Conservation (phyloP, 2,113 vertebrate genomes). For the Vimba vimba region DNA sequence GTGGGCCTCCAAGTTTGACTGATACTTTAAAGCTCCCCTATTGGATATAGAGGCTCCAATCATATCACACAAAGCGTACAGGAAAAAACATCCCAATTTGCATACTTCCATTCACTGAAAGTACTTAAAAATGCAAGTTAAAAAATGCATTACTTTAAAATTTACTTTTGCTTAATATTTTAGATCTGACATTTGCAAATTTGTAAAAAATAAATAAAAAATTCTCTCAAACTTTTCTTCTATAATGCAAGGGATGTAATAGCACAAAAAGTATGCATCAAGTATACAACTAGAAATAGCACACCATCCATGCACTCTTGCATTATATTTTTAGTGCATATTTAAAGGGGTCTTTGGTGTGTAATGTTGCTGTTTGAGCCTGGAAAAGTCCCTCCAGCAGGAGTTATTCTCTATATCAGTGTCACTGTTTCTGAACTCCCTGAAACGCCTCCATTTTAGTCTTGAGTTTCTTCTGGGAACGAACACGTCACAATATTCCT, state of each 20-base stretch:
- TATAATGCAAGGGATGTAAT: not conserved
- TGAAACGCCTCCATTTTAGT: no score
- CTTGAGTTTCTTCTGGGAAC: no score
- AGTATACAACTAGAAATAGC: not conserved
- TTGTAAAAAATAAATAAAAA: no score
- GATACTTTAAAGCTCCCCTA: slow-evolving; percentile 94
- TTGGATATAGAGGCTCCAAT: not conserved
- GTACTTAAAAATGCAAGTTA: no score
- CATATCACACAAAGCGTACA: not conserved
- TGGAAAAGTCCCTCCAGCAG: no score
- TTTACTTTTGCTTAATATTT: not conserved
- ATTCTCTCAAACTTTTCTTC: no score
- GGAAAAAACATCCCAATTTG: not conserved
- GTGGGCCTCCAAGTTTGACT: slow-evolving; percentile 88
- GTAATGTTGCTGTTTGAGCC: no score
- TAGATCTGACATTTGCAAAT: not conserved
- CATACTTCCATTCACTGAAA: no score
- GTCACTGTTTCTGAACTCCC: no score
- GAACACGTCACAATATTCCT: no score
- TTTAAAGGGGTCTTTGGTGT: not conserved
- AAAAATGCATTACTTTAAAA: no score
- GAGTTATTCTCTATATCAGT: no score
- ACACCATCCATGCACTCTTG: not conserved
- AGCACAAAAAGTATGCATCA: not conserved
- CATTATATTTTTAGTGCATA: not conserved